Percentiles rank a stretch among this genome's conserved stretches.
Evolutionary conservation across 2,888 invertebrate genomes (phyloP).

Genomic region (Colletes collaris): DNA sequence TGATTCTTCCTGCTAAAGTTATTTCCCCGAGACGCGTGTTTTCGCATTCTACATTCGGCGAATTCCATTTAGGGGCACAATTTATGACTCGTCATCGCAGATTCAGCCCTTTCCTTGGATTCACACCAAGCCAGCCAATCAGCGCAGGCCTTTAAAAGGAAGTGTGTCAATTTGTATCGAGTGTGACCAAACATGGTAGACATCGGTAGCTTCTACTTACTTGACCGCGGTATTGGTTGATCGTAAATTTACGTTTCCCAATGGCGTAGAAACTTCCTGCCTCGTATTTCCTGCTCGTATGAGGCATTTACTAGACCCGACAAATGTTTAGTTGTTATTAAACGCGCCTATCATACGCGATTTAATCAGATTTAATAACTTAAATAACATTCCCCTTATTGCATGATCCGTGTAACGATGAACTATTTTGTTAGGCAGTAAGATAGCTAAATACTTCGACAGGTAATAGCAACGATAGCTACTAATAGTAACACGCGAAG

Average conservation of each 20-base stretch:
- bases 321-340: background rate
- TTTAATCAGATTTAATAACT: background rate
- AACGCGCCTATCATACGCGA: background rate
- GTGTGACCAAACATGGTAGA: conserved; percentile 54
- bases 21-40: background rate
- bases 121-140: conserved; percentile 48
- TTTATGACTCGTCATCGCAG: conserved; percentile 39
- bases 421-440: no score
- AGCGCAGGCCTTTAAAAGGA: conserved; percentile 60
- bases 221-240: background rate
- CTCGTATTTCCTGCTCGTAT: background rate
- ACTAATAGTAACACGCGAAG: no score
- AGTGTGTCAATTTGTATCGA: conserved; percentile 58
- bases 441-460: no score
- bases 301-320: background rate
- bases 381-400: background rate
- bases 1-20: background rate
- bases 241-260: conserved; percentile 34
- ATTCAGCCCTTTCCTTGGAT: conserved; percentile 37
- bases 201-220: conserved; percentile 33
- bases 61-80: conserved; percentile 40
- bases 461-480: no score
- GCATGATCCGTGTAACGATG: no score
- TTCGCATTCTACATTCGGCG: conserved; percentile 10
- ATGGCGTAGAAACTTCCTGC: conserved; percentile 23